phyloP scores from a whole-genome alignment of 1,140 invertebrate species.

The Ostrea edulis region DNA sequence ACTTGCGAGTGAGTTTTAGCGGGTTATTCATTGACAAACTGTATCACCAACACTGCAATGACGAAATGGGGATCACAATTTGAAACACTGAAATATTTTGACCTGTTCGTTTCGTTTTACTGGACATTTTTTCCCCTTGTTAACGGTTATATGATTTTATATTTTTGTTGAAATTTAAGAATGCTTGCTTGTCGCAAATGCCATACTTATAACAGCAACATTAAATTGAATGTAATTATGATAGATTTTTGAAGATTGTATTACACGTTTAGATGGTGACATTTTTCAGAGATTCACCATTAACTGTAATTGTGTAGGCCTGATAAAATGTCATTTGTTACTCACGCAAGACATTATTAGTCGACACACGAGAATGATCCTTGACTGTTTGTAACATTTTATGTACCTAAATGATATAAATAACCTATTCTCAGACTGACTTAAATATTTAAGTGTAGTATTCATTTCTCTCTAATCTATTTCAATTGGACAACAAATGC shows the following conservation, averaged over 20 bases:
- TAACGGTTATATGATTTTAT: neutral
- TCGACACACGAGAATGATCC: neutral
- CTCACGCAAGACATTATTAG: neutral
- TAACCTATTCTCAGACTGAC: too few relatives aligned
- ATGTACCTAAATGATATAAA: too few relatives aligned
- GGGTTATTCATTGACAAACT: neutral
- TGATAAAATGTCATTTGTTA: constrained; percentile 11
- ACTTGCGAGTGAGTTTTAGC: neutral
- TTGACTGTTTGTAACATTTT: neutral
- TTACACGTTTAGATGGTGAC: neutral
- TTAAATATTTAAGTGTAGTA: too few relatives aligned
- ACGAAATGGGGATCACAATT: neutral
- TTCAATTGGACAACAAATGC: too few relatives aligned
- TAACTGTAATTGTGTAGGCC: neutral
- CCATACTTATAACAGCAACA: too few relatives aligned
- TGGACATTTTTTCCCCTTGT: too few relatives aligned
- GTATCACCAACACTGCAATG: neutral
- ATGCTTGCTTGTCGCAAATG: neutral
- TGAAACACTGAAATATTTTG: neutral
- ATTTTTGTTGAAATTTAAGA: neutral
- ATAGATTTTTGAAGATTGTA: neutral
- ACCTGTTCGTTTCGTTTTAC: neutral
- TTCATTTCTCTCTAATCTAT: too few relatives aligned
- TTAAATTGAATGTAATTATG: neutral
- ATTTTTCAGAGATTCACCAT: neutral